Base-by-base conservation (phyloP, 2,797 vertebrate genomes). In the Esox masquinongy region DNA sequence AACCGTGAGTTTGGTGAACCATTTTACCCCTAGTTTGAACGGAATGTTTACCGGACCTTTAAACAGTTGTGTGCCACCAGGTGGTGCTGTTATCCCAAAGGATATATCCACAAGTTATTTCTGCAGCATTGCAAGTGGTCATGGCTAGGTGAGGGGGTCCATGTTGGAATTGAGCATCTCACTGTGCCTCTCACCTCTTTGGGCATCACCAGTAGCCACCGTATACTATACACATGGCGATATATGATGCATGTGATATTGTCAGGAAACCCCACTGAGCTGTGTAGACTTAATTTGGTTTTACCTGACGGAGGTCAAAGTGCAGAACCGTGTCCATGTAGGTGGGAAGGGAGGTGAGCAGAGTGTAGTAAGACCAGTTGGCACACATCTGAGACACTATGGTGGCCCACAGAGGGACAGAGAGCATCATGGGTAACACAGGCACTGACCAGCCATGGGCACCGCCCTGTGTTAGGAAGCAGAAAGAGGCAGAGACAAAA, bases 341-440 rank as follows among this genome's bases (percentile, higher is more conserved):
- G 0, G 83, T 95, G 22, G 96, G 96, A 74, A 96, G 92, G 4
- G 94, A 95, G 26, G 95, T 96, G 81, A 96, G 91, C 80, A 96
- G 88, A 8, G 94, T 94, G 92, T 96, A 96, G 88, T 92, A 96
- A 12, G 94, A 80, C 95, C 95, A 97, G 93, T 96, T 96, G 1
- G 89, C 83, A 78, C 95, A 96, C 93, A 97, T 96, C 91, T 96
- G 96, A 3, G 94, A 81, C 19, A 92, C 0, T 70, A 95, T 94
- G 82, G 96, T 95, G 67, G 95, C 90, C 96, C 96, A 97, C 49
- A 97, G 91, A 9, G 94, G 96, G 16, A 92, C 87, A 0, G 95
- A 97, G 75, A 88, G 81, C 71, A 89, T 0, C 92, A 97, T 96
- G 31, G 91, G 80, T 70, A 85, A 51, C n/a, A 95, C 2, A 1